These are phyloP conservation scores for Drosophila kuntzei DNA, from an alignment of 2,888 invertebrate species.

Conservation along the genomic window DNA sequence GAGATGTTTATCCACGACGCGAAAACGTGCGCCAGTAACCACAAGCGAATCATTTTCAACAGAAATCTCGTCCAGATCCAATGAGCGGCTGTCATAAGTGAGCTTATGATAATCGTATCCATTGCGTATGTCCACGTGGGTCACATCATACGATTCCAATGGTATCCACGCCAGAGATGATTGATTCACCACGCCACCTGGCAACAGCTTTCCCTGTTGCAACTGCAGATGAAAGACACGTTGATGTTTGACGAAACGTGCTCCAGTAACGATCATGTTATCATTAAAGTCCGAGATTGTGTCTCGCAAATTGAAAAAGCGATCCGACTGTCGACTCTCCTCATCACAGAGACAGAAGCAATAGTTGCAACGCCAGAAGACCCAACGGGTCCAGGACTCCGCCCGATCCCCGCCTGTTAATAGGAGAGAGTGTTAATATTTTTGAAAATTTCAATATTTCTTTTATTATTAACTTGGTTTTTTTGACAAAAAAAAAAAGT, in stretches of 20 bases:
- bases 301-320: slow-evolving; percentile 92
- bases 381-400: slow-evolving; percentile 95
- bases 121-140: slow-evolving; percentile 86
- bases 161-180: slow-evolving; percentile 89
- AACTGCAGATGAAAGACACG: slow-evolving; percentile 93
- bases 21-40: slow-evolving; percentile 91
- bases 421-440: too few relatives aligned
- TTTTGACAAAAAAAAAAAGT: too few relatives aligned
- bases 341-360: slow-evolving; percentile 96
- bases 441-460: too few relatives aligned
- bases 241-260: slow-evolving; percentile 90
- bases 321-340: slow-evolving; percentile 89
- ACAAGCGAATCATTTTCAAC: slow-evolving; percentile 88
- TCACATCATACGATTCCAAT: slow-evolving; percentile 87
- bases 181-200: slow-evolving; percentile 88
- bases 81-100: slow-evolving; percentile 90
- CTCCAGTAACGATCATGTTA: slow-evolving; percentile 92
- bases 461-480: too few relatives aligned
- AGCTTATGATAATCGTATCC: slow-evolving; percentile 91
- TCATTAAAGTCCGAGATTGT: slow-evolving; percentile 87
- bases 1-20: slow-evolving; percentile 91
- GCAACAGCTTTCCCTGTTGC: slow-evolving; percentile 89
- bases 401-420: slow-evolving; percentile 87
- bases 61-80: slow-evolving; percentile 92
- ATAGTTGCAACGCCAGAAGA: slow-evolving; percentile 95